phyloP scores from a whole-genome alignment of 2,113 vertebrate genomes.

The Bungarus multicinctus region DNA sequence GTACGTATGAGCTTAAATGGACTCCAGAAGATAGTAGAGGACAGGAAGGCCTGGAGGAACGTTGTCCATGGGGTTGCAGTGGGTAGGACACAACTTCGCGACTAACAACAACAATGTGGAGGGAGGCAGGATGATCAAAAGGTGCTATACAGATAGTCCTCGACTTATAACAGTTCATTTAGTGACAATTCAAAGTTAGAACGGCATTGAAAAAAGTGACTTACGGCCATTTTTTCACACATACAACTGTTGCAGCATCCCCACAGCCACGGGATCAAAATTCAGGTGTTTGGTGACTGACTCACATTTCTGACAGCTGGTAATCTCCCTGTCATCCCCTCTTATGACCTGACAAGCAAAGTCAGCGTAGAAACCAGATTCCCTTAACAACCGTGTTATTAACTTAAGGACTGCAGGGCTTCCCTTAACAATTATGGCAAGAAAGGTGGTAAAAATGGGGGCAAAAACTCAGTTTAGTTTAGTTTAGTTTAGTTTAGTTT shows the following conservation, averaged over 20 bases:
- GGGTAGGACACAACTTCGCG: no score
- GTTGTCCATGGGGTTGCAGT: no score
- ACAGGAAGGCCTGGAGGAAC: no score
- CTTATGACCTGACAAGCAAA: background rate
- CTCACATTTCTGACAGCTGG: background rate
- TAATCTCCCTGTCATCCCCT: background rate
- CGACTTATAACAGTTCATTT: background rate
- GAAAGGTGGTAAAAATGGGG: background rate
- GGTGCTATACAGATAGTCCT: background rate
- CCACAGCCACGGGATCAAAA: background rate
- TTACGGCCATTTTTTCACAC: background rate
- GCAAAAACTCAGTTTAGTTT: background rate
- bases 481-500: no score
- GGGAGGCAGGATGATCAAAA: background rate
- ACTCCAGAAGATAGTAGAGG: no score
- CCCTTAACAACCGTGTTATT: background rate
- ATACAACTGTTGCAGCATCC: background rate
- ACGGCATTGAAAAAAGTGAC: background rate
- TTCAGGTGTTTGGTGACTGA: background rate
- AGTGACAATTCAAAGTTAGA: background rate
- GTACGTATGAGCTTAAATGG: no score
- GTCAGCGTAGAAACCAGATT: background rate
- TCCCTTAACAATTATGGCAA: background rate
- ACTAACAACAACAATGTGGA: background rate
- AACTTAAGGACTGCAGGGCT: background rate